Evolutionary conservation across 1,140 invertebrate species (phyloP), one percentile per base, ranked within the genome.

Genomic region (Bombus superbus): DNA sequence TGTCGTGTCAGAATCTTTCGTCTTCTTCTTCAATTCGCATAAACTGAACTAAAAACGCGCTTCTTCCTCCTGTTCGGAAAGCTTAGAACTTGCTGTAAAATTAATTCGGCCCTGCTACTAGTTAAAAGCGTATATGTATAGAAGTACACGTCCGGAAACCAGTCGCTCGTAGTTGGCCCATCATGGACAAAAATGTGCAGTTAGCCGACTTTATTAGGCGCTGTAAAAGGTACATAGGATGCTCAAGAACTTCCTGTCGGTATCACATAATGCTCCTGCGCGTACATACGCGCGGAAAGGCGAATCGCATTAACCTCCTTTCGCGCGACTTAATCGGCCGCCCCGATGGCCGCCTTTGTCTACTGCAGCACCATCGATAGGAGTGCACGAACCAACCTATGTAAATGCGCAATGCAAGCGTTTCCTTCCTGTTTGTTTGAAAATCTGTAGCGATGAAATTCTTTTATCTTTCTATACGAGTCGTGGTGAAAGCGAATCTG

Each of bases 281-380:
- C 32, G 66, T 68, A 59, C 35, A 71, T 44, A 22, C 22, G 11
- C 62, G 79, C 82, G 83, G 57, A 81, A 89, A 90, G 74, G 81
- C 86, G 87, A 89, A 91, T 91, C 86, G 85, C 89, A 88, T 90
- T 89, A 89, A 90, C 88, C 85, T 89, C 87, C 77, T 90, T 89
- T 86, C 85, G 87, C 68, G n/a, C 25, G 53, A 80, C 57, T 81
- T 83, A 83, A 83, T 83, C 75, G 66, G 40, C 64, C 15, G 38
- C 10, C 32, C 9, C 38, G 22, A 59, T 44, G 74, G 47, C 18
- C 44, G 62, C 22, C 18, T 68, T 77, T 42, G 66, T 62, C n/a
- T 25, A n/a, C 11, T 28, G 13, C 35, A 84, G 10, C 25, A 44
- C 15, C 72, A 64, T 66, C 57, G 13, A 64, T 42, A 78, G 5